Evolutionary conservation across 2,797 vertebrate genomes (phyloP).

Genomic region (Synanceia verrucosa): DNA sequence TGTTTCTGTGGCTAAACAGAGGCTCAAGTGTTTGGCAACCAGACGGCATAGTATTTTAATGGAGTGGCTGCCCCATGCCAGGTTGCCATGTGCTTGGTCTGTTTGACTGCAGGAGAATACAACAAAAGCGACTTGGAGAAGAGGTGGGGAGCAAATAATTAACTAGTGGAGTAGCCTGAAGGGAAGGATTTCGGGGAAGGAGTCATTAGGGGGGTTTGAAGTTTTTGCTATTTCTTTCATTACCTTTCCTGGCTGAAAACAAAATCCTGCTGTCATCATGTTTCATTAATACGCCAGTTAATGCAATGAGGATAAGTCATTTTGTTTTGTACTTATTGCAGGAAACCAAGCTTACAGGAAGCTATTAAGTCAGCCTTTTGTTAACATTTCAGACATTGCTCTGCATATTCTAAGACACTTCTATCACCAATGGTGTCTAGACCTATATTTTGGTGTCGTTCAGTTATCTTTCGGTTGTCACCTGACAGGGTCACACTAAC

Average conservation of each 20-base stretch:
- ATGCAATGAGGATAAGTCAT: constrained; percentile 28
- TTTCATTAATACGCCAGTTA: constrained; percentile 35
- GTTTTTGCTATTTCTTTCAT: not conserved
- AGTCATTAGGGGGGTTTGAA: constrained; percentile 39
- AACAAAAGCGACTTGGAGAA: constrained; percentile 69
- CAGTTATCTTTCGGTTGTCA: constrained; percentile 30
- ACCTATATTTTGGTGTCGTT: not conserved
- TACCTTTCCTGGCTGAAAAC: constrained; percentile 17
- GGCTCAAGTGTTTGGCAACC: constrained; percentile 82
- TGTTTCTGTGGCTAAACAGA: constrained; percentile 84
- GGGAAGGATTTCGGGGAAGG: constrained; percentile 47
- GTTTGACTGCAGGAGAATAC: constrained; percentile 57
- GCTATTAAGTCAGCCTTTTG: not conserved
- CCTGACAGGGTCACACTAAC: constrained; percentile 26
- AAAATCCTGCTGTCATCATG: constrained; percentile 32
- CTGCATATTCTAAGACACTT: not conserved
- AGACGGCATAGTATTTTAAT: constrained; percentile 73
- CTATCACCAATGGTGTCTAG: not conserved
- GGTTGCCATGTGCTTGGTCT: constrained; percentile 73
- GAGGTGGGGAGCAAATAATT: constrained; percentile 76
- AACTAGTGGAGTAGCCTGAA: constrained; percentile 63
- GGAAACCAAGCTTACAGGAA: constrained; percentile 22
- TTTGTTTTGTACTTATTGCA: constrained; percentile 16
- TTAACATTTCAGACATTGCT: constrained; percentile 5
- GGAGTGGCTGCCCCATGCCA: constrained; percentile 73